Conservation (phyloP, 2,888 invertebrate species). For the Caenorhabditis doughertyi region DNA sequence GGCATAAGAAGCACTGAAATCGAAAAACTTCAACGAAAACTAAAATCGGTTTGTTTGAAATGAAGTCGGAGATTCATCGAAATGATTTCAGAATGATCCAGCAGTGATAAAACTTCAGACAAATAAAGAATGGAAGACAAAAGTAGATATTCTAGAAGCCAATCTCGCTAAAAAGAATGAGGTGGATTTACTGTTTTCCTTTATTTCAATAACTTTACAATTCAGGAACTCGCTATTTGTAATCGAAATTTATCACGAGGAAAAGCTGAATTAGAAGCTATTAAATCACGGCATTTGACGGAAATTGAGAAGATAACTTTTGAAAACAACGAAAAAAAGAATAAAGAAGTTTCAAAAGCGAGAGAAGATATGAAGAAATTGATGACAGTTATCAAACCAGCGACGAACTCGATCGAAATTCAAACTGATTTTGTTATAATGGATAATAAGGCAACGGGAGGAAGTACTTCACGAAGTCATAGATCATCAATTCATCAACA, state of each 20-base stretch:
- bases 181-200: not conserved
- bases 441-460: not conserved
- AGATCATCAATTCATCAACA: not conserved
- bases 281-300: not conserved
- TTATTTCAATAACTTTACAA: not conserved
- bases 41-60: conserved; percentile 41
- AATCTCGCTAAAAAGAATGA: conserved; percentile 49
- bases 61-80: too few relatives aligned
- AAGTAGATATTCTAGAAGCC: conserved; percentile 26
- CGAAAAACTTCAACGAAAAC: conserved; percentile 49
- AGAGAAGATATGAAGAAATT: conserved; percentile 34
- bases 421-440: conserved; percentile 18
- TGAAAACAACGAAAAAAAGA: conserved; percentile 9
- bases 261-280: conserved; percentile 9
- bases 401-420: conserved; percentile 17
- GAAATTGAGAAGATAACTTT: conserved; percentile 31
- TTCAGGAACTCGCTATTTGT: conserved; percentile 9
- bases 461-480: conserved; percentile 3
- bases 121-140: conserved; percentile 31
- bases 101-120: conserved; percentile 15
- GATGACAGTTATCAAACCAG: conserved; percentile 35
- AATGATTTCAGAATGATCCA: conserved; percentile 48
- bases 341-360: conserved; percentile 20
- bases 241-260: conserved; percentile 4
- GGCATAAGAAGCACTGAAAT: conserved; percentile 44